Percentiles rank a stretch among this genome's conserved stretches.
Evolutionary conservation across 2,888 invertebrate genomes (phyloP).

Genomic region (Aspidiotus destructor): DNA sequence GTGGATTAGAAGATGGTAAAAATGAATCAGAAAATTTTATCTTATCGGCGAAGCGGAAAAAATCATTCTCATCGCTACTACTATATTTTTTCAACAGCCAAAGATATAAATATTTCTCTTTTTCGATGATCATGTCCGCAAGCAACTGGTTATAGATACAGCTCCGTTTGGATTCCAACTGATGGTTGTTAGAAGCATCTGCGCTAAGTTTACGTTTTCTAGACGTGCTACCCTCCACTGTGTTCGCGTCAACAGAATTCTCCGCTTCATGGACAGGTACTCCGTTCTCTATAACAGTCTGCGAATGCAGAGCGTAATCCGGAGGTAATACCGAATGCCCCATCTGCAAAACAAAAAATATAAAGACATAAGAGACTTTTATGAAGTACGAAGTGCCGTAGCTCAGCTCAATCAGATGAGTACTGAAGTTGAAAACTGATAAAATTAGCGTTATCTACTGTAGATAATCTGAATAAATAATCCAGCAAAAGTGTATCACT

Average conservation of each 20-base stretch:
- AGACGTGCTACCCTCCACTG: slow-evolving; percentile 17
- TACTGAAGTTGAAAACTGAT: background rate
- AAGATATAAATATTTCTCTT: slow-evolving; percentile 25
- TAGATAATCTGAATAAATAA: too few species aligned
- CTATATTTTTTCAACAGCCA: slow-evolving; percentile 18
- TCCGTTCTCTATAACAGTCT: slow-evolving; percentile 26
- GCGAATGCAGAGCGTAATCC: slow-evolving; percentile 26
- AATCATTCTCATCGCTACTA: slow-evolving; percentile 20
- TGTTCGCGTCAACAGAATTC: slow-evolving; percentile 8
- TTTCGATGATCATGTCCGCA: slow-evolving; percentile 26
- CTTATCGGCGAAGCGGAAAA: slow-evolving; percentile 15
- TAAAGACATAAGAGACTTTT: background rate
- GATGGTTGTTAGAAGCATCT: slow-evolving; percentile 20
- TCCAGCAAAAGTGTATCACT: too few species aligned
- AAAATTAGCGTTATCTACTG: too few species aligned
- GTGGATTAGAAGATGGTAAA: slow-evolving; percentile 24
- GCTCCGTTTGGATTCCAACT: slow-evolving; percentile 17
- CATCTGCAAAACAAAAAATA: slow-evolving; percentile 6
- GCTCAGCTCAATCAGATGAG: background rate
- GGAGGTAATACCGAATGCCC: slow-evolving; percentile 25
- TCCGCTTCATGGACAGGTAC: slow-evolving; percentile 19
- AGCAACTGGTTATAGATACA: slow-evolving; percentile 20
- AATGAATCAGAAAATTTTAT: slow-evolving; percentile 21
- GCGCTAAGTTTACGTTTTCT: slow-evolving; percentile 25
- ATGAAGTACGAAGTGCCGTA: background rate